Evolutionary conservation across 2,797 vertebrate genomes (phyloP).

Genomic region (Trachops cirrhosus): DNA sequence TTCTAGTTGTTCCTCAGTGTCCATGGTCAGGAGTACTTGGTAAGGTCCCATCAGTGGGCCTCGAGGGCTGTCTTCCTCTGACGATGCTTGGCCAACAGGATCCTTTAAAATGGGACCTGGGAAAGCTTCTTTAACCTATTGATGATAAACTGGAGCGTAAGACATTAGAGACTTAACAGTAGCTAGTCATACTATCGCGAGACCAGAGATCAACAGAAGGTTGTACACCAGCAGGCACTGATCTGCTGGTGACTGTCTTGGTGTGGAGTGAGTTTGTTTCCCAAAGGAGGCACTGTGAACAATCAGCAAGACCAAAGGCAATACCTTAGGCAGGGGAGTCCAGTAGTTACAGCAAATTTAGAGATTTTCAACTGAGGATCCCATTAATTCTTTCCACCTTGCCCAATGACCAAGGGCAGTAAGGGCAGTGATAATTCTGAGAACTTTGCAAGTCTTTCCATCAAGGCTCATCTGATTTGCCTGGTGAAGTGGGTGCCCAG

Average conservation of each 20-base stretch:
- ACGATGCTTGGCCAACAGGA: not conserved
- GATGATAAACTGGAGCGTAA: not conserved
- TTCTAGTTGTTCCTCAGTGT: not conserved
- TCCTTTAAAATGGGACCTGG: not conserved
- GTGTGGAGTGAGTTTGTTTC: not conserved
- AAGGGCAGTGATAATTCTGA: not conserved
- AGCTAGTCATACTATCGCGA: not conserved
- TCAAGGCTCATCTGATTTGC: not conserved
- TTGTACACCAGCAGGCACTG: not conserved
- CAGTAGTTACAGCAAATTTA: not conserved
- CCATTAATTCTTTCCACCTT: not conserved
- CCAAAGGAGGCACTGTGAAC: not conserved
- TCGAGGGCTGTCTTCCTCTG: not conserved
- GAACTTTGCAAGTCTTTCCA: not conserved
- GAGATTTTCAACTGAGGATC: not conserved
- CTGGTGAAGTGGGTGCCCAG: too few species aligned
- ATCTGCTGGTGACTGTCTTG: not conserved
- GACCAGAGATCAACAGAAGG: not conserved
- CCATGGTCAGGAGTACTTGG: not conserved
- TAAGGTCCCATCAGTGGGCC: not conserved
- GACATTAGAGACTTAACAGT: not conserved
- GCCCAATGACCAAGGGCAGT: not conserved
- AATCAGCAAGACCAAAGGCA: not conserved
- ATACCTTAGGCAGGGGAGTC: not conserved
- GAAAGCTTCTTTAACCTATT: not conserved